phyloP scores from a whole-genome alignment of 2,113 vertebrate genomes.

The Ctenomys sociabilis region DNA sequence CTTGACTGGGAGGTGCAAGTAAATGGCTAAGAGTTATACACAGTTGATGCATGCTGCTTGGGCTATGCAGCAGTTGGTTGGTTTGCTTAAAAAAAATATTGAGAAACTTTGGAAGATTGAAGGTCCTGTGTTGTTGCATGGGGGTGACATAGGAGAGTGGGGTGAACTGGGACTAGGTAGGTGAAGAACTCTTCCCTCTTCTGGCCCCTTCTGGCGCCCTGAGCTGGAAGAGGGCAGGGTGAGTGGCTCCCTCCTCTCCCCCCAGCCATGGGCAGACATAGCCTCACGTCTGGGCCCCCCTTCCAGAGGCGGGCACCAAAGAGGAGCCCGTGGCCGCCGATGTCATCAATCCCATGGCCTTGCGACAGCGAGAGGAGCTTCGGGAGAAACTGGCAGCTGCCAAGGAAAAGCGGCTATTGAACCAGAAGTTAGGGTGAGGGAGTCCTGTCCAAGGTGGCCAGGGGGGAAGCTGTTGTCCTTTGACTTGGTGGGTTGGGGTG shows the following conservation, averaged over 20 bases:
- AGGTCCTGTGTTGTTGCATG: accelerated
- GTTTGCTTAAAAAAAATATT: neutral
- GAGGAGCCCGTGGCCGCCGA: conserved; percentile 91
- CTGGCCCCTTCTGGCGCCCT: conserved; percentile 52
- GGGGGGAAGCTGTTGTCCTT: neutral
- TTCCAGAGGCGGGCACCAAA: conserved; percentile 92
- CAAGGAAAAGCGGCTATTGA: conserved; percentile 93
- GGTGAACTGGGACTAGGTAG: neutral
- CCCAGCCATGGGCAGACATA: conserved; percentile 77
- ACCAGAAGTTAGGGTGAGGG: conserved; percentile 92
- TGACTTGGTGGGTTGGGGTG: accelerated
- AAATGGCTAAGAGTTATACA: neutral
- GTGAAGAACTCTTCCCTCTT: neutral
- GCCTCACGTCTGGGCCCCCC: conserved; percentile 75
- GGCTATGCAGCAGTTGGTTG: neutral
- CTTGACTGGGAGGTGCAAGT: neutral
- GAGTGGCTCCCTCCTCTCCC: conserved; percentile 76
- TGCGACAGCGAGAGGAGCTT: conserved; percentile 91
- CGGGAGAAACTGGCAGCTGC: conserved; percentile 93
- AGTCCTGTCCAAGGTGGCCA: neutral
- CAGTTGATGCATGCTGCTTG: neutral
- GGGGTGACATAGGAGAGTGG: neutral
- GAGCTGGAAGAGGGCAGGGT: conserved; percentile 66
- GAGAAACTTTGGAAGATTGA: neutral
- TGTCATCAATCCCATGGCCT: conserved; percentile 90